Evolutionary conservation across 2,797 vertebrate species (phyloP).

Genomic region (Thamnophis elegans): DNA sequence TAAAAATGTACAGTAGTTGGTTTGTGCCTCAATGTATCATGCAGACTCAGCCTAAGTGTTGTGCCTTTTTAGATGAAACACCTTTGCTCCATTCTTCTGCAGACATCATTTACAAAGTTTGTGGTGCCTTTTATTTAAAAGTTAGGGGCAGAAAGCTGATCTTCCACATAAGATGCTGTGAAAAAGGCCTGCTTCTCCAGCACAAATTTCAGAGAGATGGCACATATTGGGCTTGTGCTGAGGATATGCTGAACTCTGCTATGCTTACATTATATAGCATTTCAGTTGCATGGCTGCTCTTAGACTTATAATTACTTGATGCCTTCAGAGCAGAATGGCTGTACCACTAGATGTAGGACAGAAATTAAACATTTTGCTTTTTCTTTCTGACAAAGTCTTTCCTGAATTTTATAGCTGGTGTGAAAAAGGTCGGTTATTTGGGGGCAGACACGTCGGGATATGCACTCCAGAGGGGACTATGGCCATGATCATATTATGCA

Average conservation of each 20-base stretch:
- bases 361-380: constrained; percentile 38
- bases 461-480: constrained; percentile 46
- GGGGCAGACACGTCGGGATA: constrained; percentile 53
- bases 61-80: neutral
- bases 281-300: constrained; percentile 45
- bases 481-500: constrained; percentile 65
- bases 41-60: neutral
- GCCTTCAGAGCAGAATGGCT: neutral
- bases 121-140: neutral
- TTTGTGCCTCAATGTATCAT: neutral
- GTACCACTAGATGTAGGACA: constrained; percentile 42
- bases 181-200: neutral
- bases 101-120: neutral
- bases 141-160: neutral
- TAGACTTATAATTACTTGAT: constrained; percentile 2
- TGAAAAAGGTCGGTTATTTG: constrained; percentile 47
- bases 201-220: neutral
- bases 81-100: neutral
- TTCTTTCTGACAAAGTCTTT: constrained; percentile 29
- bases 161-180: neutral
- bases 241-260: neutral
- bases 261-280: constrained; percentile 29
- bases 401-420: neutral
- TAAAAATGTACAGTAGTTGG: neutral
- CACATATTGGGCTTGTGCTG: neutral